Conservation (phyloP, 1,140 invertebrate species). For the Helicorthomorpha holstii region DNA sequence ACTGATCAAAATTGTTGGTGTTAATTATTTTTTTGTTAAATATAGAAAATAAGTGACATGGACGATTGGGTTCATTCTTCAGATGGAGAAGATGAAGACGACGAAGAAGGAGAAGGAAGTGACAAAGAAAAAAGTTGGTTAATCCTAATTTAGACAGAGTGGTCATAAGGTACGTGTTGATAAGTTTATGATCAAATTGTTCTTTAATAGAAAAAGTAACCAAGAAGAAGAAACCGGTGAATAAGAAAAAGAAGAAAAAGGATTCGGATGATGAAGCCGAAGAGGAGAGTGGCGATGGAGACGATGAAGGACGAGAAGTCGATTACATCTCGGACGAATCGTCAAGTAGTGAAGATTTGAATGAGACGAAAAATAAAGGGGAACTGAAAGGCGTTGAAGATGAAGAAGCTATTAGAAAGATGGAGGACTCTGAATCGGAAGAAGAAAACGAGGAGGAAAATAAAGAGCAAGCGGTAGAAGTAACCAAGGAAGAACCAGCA, state of each 20-base stretch:
- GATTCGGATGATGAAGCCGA: conserved; percentile 61
- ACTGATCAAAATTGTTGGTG: no score
- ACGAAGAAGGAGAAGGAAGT: conserved; percentile 42
- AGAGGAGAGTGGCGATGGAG: conserved; percentile 92
- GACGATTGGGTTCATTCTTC: conserved; percentile 65
- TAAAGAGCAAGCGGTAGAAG: conserved; percentile 23
- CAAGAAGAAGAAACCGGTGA: conserved; percentile 31
- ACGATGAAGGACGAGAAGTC: conserved; percentile 77
- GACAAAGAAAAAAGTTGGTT: no score
- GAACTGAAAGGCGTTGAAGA: conserved; percentile 61
- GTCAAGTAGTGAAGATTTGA: conserved; percentile 40
- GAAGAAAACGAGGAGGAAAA: conserved; percentile 54
- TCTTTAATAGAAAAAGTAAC: conserved; percentile 16
- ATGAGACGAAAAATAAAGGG: conserved; percentile 42
- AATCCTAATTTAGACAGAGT: no score
- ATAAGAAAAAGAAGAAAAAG: conserved; percentile 54
- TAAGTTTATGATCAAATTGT: conserved; percentile 5
- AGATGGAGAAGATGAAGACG: conserved; percentile 46
- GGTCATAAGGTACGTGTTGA: no score
- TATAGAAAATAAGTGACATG: conserved; percentile 69
- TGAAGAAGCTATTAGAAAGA: conserved; percentile 69
- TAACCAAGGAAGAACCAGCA: conserved; percentile 13
- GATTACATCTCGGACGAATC: conserved; percentile 32
- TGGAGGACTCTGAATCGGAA: conserved; percentile 77
- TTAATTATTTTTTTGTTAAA: background rate